Base-by-base conservation (phyloP, 1,140 invertebrate species). In the Apis florea region DNA sequence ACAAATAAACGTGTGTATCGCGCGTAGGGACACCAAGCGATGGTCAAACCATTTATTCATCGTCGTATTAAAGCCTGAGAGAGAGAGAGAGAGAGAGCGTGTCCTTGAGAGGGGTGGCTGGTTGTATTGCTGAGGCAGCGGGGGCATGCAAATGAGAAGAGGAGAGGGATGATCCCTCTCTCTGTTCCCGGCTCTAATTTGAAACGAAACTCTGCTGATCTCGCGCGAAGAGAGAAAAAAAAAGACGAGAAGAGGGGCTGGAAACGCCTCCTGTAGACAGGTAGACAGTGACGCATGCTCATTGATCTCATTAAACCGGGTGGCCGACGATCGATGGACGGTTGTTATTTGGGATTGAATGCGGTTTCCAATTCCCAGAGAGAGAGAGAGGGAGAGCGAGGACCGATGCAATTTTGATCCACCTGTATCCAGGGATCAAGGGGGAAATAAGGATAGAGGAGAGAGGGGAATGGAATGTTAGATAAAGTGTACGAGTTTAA, bases 51-150 rank as follows among this genome's bases (percentile, higher is more conserved):
- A n/a, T n/a, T n/a, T n/a, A n/a, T n/a, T n/a, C n/a, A n/a, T n/a
- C n/a, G n/a, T n/a, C n/a, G n/a, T n/a, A n/a, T n/a, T n/a, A n/a
- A n/a, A n/a, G n/a, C n/a, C n/a, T n/a, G n/a, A n/a, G n/a, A n/a
- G n/a, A n/a, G n/a, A n/a, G n/a, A n/a, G n/a, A n/a, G n/a, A n/a
- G n/a, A n/a, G n/a, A n/a, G n/a, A n/a, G 5, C 19, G 17, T 40
- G 70, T 80, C 70, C 70, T 80, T 66, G 61, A 66, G 51, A 49
- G 56, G 8, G 24, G 49, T 24, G 47, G 26, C 19, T 40, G 31
- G 31, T 2, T 49, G 63, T 74, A 74, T 56, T 26, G 78, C 70
- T 80, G 69, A 74, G 49, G 58, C 78, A 79, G 78, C 78, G 49
- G 15, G 5, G 13, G 21, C 26, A 40, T 47, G 19, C n/a, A 47